Percentiles rank a stretch among this genome's conserved stretches.
phyloP scores from a whole-genome alignment of 2,113 vertebrate genomes.

The Crotalus helleri region DNA sequence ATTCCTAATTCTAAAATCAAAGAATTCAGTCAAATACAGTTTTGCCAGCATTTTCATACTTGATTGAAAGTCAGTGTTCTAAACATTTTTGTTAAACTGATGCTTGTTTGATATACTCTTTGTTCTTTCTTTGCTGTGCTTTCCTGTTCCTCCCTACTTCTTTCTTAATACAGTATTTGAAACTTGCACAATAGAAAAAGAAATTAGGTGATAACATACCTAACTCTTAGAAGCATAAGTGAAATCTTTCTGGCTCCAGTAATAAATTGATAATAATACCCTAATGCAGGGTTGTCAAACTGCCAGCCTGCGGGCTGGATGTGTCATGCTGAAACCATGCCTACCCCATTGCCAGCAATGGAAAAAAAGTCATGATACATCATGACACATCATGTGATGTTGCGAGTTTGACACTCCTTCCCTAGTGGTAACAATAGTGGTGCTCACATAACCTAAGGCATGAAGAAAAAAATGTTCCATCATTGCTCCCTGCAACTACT shows the following conservation, averaged over 20 bases:
- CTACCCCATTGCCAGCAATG: too few relatives aligned
- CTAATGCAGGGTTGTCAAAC: neutral
- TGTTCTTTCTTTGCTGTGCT: neutral
- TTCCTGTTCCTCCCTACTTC: neutral
- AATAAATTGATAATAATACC: constrained; percentile 3
- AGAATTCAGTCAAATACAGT: neutral
- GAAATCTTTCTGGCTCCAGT: constrained; percentile 10
- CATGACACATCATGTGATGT: too few relatives aligned
- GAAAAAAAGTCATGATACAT: too few relatives aligned
- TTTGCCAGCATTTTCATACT: neutral
- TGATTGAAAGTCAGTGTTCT: neutral
- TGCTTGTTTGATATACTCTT: neutral
- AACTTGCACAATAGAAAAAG: neutral
- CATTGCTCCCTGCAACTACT: constrained; percentile 16
- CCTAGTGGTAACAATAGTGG: constrained; percentile 35
- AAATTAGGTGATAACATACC: neutral
- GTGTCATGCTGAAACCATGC: too few relatives aligned
- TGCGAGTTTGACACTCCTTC: too few relatives aligned
- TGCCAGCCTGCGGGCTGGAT: too few relatives aligned
- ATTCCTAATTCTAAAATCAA: neutral
- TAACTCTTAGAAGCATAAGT: neutral
- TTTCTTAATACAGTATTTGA: neutral
- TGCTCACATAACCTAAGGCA: constrained; percentile 17
- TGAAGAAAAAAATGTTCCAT: neutral
- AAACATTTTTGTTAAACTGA: neutral